A percentile compares a stretch with the other conserved stretches of the same genome.
Conservation (phyloP, 2,888 invertebrate genomes). For the Latrodectus elegans region DNA sequence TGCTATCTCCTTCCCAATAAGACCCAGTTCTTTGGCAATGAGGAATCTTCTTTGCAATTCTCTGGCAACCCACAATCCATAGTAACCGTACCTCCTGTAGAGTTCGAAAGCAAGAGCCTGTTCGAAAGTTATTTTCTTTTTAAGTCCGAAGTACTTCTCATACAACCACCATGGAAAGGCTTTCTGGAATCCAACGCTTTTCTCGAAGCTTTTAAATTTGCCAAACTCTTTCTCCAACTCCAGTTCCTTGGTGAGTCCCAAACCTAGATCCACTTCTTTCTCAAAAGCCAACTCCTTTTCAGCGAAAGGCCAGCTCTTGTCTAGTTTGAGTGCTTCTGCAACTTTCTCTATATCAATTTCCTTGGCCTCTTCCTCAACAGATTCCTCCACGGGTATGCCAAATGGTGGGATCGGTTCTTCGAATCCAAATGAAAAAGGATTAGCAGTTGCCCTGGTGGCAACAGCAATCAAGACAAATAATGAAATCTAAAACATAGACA, state of each 20-base stretch:
- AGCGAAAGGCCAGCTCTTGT: conserved; percentile 41
- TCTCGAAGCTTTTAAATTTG: conserved; percentile 23
- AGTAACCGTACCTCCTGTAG: conserved; percentile 47
- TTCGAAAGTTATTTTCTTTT: conserved; percentile 48
- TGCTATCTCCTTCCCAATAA: conserved; percentile 42
- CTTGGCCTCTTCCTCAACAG: background rate
- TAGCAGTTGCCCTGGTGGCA: background rate
- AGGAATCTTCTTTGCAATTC: conserved; percentile 47
- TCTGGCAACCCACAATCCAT: conserved; percentile 46
- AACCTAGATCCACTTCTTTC: conserved; percentile 20
- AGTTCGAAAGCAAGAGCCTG: conserved; percentile 40
- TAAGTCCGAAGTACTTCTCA: conserved; percentile 50
- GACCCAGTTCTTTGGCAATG: conserved; percentile 42
- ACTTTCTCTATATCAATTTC: conserved; percentile 41
- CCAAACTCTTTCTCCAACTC: conserved; percentile 35
- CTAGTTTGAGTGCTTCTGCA: conserved; percentile 30
- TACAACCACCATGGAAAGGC: conserved; percentile 30
- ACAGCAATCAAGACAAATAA: conserved; percentile 6
- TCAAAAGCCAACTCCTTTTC: conserved; percentile 46
- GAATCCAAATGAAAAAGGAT: conserved; percentile 14
- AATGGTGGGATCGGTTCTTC: conserved; percentile 37
- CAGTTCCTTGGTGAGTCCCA: conserved; percentile 12
- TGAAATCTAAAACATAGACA: conserved; percentile 28
- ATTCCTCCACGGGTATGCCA: conserved; percentile 19
- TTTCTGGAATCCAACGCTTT: conserved; percentile 18